Evolutionary conservation across 2,797 vertebrate species (phyloP).

Genomic region (Lagorchestes hirsutus): DNA sequence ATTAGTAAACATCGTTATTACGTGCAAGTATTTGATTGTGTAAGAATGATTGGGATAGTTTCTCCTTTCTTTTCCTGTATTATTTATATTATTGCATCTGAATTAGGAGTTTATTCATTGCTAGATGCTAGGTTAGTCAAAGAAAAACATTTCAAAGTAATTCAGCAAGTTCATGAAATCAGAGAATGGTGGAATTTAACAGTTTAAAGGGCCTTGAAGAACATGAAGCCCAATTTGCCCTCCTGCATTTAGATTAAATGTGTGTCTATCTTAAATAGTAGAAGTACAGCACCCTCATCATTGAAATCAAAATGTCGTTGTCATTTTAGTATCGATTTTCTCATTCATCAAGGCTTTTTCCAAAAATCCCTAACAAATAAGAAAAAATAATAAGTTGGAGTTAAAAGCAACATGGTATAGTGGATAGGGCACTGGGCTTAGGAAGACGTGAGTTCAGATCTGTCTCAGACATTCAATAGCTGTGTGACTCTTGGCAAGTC

Average conservation of each 20-base stretch:
- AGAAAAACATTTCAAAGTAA: neutral
- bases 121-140: constrained; percentile 8
- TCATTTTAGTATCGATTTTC: neutral
- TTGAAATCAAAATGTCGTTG: neutral
- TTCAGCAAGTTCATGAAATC: neutral
- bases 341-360: neutral
- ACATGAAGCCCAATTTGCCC: neutral
- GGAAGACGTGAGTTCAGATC: neutral
- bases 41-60: neutral
- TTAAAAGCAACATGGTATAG: neutral
- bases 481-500: neutral
- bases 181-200: neutral
- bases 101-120: neutral
- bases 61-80: neutral
- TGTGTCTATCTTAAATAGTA: neutral
- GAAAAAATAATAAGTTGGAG: neutral
- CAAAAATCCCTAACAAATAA: neutral
- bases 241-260: neutral
- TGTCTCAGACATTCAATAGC: neutral
- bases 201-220: neutral
- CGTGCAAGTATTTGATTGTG: neutral
- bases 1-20: neutral
- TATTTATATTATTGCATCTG: constrained; percentile 16
- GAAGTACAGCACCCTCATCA: neutral
- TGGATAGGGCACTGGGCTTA: neutral